phyloP scores from a whole-genome alignment of 2,113 vertebrate species.

The Bubo scandiacus region DNA sequence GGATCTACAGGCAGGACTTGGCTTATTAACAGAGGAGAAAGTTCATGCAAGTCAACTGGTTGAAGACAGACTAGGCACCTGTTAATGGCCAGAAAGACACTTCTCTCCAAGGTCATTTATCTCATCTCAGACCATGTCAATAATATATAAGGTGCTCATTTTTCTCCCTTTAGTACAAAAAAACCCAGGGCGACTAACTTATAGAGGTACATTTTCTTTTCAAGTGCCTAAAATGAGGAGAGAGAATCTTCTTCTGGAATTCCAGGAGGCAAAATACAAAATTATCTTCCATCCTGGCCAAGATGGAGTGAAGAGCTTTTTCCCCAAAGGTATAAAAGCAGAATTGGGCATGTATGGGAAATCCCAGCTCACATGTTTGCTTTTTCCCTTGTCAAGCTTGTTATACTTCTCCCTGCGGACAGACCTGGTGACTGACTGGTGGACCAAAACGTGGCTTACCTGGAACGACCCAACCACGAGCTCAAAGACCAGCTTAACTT shows the following conservation, averaged over 20 bases:
- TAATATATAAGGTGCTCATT: background rate
- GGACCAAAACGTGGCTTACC: conserved; percentile 72
- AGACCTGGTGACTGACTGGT: background rate
- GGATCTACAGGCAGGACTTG: background rate
- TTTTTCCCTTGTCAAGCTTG: fast-evolving
- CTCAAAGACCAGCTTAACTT: conserved; percentile 88
- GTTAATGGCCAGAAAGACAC: background rate
- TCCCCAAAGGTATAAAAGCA: background rate
- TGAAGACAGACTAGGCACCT: background rate
- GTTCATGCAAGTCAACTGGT: background rate
- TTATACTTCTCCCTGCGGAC: background rate
- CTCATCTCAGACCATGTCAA: background rate
- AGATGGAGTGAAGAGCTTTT: background rate
- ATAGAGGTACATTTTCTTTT: background rate
- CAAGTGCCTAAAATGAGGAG: background rate
- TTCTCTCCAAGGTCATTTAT: background rate
- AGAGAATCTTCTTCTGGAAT: background rate
- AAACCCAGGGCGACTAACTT: fast-evolving
- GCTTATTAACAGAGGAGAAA: background rate
- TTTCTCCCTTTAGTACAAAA: background rate
- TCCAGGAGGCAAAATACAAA: background rate
- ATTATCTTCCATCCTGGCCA: background rate
- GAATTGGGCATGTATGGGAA: background rate
- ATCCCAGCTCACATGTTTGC: background rate
- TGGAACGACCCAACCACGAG: conserved; percentile 93